Conservation (phyloP, 2,888 invertebrate genomes). For the Drosophila mimetica region DNA sequence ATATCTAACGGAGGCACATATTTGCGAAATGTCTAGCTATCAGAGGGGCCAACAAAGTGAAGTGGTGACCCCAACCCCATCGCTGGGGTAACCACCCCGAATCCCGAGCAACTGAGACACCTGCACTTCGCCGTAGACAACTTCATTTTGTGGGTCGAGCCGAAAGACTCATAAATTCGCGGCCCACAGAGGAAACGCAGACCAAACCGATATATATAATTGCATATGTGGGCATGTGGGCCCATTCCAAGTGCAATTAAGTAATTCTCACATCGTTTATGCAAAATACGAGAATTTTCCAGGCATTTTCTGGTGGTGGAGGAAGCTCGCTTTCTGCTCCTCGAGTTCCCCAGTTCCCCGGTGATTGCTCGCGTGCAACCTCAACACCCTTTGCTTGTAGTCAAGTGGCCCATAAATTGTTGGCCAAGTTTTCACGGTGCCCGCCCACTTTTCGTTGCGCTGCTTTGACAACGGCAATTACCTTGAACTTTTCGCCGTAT, state of each 20-base stretch:
- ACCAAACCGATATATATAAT: slow-evolving; percentile 32
- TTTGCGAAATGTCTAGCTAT: slow-evolving; percentile 31
- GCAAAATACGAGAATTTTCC: slow-evolving; percentile 67
- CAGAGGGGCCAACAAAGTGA: slow-evolving; percentile 32
- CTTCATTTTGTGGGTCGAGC: slow-evolving; percentile 64
- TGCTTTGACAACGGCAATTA: slow-evolving; percentile 80
- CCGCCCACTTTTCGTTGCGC: slow-evolving; percentile 75
- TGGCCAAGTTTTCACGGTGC: slow-evolving; percentile 71
- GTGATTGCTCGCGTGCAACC: slow-evolving; percentile 78
- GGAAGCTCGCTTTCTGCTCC: neutral
- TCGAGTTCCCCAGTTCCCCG: slow-evolving; percentile 24
- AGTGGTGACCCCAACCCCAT: slow-evolving; percentile 6
- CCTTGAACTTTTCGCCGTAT: slow-evolving; percentile 70
- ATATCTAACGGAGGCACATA: slow-evolving; percentile 29
- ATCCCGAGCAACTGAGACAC: slow-evolving; percentile 11
- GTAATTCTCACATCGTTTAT: slow-evolving; percentile 81
- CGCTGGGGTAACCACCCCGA: slow-evolving; percentile 1
- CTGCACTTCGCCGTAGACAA: slow-evolving; percentile 58
- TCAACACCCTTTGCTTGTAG: slow-evolving; percentile 80
- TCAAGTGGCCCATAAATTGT: slow-evolving; percentile 80
- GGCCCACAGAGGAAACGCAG: slow-evolving; percentile 43
- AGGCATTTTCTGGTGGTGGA: slow-evolving; percentile 23
- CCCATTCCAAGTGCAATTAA: slow-evolving; percentile 68
- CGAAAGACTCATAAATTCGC: slow-evolving; percentile 67
- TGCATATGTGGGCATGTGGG: slow-evolving; percentile 25